phyloP scores from a whole-genome alignment of 2,113 vertebrate genomes.

The Chionomys nivalis region DNA sequence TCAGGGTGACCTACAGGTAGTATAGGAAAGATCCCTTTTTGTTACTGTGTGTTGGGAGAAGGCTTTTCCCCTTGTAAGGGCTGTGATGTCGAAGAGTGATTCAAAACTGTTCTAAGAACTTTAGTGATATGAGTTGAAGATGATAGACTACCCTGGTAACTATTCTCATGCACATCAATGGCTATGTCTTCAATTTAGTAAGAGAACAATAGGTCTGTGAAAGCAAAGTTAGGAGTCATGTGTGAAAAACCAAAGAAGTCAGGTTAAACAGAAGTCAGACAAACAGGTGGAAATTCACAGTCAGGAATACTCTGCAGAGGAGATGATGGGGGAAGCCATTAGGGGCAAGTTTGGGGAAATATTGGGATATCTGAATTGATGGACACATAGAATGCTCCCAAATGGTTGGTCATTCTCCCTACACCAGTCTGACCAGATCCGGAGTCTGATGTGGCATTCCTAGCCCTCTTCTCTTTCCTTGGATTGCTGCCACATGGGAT shows the following conservation, averaged over 20 bases:
- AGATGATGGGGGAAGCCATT: rapidly evolving
- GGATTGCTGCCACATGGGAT: too few species aligned
- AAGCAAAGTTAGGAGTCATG: neutral
- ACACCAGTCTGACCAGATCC: rapidly evolving
- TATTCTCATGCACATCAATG: neutral
- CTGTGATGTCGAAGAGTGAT: neutral
- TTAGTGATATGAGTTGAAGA: neutral
- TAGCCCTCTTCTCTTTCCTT: neutral
- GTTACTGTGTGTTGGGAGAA: neutral
- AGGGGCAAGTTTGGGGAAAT: neutral
- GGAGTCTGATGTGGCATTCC: rapidly evolving
- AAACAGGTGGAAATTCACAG: neutral
- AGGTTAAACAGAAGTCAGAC: neutral
- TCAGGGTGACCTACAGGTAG: neutral
- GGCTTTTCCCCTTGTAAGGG: neutral
- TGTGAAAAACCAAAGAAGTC: neutral
- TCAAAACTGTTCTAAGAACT: neutral
- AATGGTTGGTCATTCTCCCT: neutral
- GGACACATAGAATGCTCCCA: too few species aligned
- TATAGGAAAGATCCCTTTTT: neutral
- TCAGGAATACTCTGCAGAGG: neutral
- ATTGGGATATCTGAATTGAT: neutral
- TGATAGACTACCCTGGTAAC: too few species aligned
- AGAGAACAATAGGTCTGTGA: neutral
- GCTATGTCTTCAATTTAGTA: neutral